A percentile compares a stretch with the other conserved stretches of the same genome.
Evolutionary conservation across 2,113 vertebrate species (phyloP).

Genomic region (Cygnus buccinator): DNA sequence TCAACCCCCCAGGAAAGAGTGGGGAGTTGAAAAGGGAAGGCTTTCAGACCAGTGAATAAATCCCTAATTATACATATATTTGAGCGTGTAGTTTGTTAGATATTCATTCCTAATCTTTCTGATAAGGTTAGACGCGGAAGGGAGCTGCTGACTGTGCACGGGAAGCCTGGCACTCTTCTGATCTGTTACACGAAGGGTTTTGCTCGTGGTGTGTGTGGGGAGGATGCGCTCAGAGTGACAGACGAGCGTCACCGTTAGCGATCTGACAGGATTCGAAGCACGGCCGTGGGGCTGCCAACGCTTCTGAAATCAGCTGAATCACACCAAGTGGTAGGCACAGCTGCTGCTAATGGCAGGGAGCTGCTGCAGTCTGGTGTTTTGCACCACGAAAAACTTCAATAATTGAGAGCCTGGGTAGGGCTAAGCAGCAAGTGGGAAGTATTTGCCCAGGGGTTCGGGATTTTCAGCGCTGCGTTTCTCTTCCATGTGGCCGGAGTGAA

Average conservation of each 20-base stretch:
- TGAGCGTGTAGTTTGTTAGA: background rate
- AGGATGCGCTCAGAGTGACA: background rate
- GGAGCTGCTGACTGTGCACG: background rate
- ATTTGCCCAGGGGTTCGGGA: too few species aligned
- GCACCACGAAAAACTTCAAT: background rate
- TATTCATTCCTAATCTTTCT: background rate
- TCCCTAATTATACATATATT: background rate
- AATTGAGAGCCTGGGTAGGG: background rate
- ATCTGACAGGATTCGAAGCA: background rate
- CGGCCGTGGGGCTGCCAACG: background rate
- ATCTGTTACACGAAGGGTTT: background rate
- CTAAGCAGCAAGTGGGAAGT: background rate
- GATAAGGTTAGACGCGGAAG: background rate
- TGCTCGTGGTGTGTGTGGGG: rapidly evolving
- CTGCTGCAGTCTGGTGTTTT: background rate
- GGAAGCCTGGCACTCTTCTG: background rate
- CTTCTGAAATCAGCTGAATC: background rate
- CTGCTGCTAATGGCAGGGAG: background rate
- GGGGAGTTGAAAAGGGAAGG: background rate
- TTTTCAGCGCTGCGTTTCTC: background rate
- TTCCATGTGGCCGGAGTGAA: background rate
- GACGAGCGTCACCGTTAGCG: background rate
- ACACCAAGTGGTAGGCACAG: background rate
- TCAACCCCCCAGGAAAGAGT: background rate
- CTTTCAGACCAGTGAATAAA: background rate